A percentile compares a stretch with the other conserved stretches of the same genome.
Conservation (phyloP, 2,113 vertebrate species). For the Colaptes auratus region DNA sequence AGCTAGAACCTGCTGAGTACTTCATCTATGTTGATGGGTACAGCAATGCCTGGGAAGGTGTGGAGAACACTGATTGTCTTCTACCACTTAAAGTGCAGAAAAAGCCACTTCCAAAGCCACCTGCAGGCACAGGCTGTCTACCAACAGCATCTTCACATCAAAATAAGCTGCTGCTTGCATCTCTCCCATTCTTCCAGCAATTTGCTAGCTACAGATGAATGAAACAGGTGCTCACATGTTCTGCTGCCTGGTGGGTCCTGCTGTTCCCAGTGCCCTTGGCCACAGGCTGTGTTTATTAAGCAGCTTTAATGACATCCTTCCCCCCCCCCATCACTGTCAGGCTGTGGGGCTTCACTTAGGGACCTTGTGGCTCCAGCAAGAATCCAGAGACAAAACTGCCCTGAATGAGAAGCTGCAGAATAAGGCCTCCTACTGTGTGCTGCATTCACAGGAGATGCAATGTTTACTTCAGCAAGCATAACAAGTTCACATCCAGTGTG, state of each 20-base stretch:
- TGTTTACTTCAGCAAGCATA: background rate
- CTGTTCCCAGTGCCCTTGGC: rapidly evolving
- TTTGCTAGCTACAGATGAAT: background rate
- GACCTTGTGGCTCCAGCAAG: background rate
- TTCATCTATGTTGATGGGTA: background rate
- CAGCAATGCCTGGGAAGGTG: background rate
- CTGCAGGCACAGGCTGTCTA: background rate
- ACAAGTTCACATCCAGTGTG: background rate
- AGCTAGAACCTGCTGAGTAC: rapidly evolving
- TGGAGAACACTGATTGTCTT: too few relatives aligned
- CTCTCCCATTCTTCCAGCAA: rapidly evolving
- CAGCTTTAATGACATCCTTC: background rate
- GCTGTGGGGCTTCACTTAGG: background rate
- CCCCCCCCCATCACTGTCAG: background rate
- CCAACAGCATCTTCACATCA: background rate
- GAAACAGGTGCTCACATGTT: rapidly evolving
- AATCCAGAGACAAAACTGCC: background rate
- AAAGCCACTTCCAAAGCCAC: background rate
- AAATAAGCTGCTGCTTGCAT: background rate
- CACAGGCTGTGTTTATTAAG: rapidly evolving
- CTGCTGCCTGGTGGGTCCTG: background rate
- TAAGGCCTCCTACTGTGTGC: background rate
- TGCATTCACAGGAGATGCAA: background rate
- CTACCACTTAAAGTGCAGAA: rapidly evolving
- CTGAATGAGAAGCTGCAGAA: background rate